Percentiles rank a stretch among this genome's conserved stretches.
These are phyloP conservation scores for Ailuropoda melanoleuca DNA, from an alignment of 2,113 vertebrate genomes.

Conservation along the genomic window DNA sequence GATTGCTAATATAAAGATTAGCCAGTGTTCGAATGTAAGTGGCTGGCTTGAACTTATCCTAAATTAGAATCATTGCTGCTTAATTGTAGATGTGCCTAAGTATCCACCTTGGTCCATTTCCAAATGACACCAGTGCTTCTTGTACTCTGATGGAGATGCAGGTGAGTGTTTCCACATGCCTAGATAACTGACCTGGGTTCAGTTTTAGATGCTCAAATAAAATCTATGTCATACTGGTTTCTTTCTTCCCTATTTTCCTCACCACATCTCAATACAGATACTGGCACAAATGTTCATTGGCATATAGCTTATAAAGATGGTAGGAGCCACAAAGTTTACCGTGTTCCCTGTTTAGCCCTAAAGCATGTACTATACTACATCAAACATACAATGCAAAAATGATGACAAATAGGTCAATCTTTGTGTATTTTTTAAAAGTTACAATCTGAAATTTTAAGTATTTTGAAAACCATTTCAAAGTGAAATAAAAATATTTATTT, in stretches of 20 bases:
- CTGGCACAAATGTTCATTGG: neutral
- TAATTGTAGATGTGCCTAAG: neutral
- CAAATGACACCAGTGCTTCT: neutral
- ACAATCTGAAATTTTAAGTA: neutral
- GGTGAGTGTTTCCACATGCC: neutral
- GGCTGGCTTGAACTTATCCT: neutral
- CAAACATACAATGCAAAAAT: neutral
- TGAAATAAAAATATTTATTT: conserved; percentile 8
- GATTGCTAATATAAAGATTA: neutral
- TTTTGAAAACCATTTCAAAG: neutral
- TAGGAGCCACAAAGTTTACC: neutral
- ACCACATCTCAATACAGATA: neutral
- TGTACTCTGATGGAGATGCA: neutral
- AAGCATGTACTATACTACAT: neutral
- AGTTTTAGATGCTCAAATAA: neutral
- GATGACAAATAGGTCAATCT: neutral
- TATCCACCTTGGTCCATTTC: neutral
- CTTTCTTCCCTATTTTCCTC: neutral
- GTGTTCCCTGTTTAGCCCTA: neutral
- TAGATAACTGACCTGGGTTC: neutral
- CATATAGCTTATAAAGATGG: neutral
- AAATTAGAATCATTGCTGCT: neutral
- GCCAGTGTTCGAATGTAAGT: neutral
- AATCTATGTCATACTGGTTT: neutral
- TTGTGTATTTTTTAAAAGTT: neutral